A percentile compares a stretch with the other conserved stretches of the same genome.
phyloP scores from a whole-genome alignment of 2,113 vertebrate genomes.

The Nematolebias whitei region DNA sequence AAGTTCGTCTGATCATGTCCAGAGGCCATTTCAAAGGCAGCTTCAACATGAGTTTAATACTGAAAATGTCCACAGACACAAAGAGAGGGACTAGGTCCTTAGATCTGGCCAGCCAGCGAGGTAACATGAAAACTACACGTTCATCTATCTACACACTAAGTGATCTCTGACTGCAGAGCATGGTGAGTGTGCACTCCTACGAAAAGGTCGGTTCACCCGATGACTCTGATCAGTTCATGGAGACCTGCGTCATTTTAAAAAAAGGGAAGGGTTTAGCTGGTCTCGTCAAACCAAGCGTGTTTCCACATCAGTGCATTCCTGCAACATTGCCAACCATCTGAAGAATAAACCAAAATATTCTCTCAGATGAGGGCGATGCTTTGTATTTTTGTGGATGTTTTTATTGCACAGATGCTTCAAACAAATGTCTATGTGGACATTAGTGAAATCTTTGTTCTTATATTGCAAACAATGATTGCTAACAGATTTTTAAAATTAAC shows the following conservation, averaged over 20 bases:
- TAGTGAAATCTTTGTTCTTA: constrained; percentile 19
- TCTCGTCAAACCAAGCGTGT: constrained; percentile 51
- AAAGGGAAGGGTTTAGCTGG: constrained; percentile 17
- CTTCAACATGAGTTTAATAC: constrained; percentile 62
- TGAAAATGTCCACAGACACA: constrained; percentile 68
- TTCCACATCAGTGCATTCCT: constrained; percentile 35
- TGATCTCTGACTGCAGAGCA: constrained; percentile 71
- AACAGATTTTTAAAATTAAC: constrained; percentile 25
- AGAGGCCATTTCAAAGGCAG: constrained; percentile 67
- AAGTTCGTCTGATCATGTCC: constrained; percentile 23
- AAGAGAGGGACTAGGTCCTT: constrained; percentile 66
- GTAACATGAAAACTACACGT: constrained; percentile 67
- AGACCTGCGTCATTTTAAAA: constrained; percentile 68
- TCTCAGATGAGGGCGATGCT: constrained; percentile 8
- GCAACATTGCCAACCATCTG: constrained; percentile 16
- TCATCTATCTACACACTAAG: constrained; percentile 74
- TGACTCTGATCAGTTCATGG: constrained; percentile 65
- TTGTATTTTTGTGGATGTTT: constrained; percentile 2
- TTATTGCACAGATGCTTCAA: constrained; percentile 23
- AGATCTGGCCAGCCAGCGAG: constrained; percentile 85
- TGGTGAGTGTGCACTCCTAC: constrained; percentile 53
- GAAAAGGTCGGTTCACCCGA: constrained; percentile 36
- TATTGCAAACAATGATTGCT: constrained; percentile 10
- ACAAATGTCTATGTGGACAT: constrained; percentile 16
- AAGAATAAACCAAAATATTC: constrained; percentile 40